Evolutionary conservation across 2,113 vertebrate species (phyloP), one percentile per base, ranked within the genome.

Genomic region (Aegotheles bennettii): DNA sequence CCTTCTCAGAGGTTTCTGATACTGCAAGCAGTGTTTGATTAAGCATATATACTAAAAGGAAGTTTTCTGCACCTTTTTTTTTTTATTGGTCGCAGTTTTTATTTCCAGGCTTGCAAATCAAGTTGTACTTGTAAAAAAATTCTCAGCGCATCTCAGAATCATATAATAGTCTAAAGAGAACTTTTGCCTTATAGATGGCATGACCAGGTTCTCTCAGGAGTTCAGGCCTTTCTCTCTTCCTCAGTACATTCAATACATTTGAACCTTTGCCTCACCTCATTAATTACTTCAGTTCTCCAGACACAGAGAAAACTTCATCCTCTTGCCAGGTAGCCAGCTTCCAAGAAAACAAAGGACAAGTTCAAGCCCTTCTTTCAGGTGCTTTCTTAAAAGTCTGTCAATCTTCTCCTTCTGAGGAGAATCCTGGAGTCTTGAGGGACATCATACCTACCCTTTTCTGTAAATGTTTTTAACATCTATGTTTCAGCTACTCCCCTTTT

Each of bases 271-370:
- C 64, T 92, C 71, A 90, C 63, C 87, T 94, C 42, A 36, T 90
- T 95, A 97, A 94, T 93, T 94, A 96, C 92, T 80, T 83, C 92
- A 91, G 68, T 67, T 86, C 82, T 90, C 85, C 71, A 90, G 94
- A 77, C 71, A 60, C 75, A 48, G 19, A 40, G 25, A 87, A 77
- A 95, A 36, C 75, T 86, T 50, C 47, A 36, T 63, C 24, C 47
- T 78, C 4, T 7, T 88, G 68, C 60, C 71, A 67, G 67, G 67
- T 51, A 93, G 42, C 78, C 59, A 90, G 71, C 13, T 79, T 83
- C 87, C 82, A 94, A 85, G 85, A 94, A 95, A 96, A 90, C 56
- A 87, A 92, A 96, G 84, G 73, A 88, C 85, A 86, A 92, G 87
- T 94, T 96, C 90, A 93, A 96, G 82, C 73, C 81, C 77, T 91